phyloP scores from a whole-genome alignment of 2,888 invertebrate genomes.

The Campoplex capitator region DNA sequence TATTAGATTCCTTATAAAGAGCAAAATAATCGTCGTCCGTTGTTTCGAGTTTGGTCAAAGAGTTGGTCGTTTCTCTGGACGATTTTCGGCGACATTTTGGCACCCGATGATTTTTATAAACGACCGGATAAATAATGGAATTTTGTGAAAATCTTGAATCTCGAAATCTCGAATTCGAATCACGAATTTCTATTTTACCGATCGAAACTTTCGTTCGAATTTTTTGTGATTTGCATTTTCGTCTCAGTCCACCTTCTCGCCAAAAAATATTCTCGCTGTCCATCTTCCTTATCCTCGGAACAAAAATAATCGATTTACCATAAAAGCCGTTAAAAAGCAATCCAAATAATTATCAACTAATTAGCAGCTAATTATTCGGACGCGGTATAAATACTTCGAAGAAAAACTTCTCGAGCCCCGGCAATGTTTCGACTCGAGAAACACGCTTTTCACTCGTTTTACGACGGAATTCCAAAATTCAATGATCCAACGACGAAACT shows the following conservation, averaged over 20 bases:
- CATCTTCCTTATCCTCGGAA: conserved; percentile 51
- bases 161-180: conserved; percentile 19
- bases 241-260: conserved; percentile 60
- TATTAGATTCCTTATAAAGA: conserved; percentile 62
- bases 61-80: conserved; percentile 22
- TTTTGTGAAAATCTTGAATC: conserved; percentile 18
- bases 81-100: conserved; percentile 35
- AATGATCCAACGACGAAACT: conserved; percentile 68
- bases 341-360: not conserved
- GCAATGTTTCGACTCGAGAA: conserved; percentile 48
- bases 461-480: conserved; percentile 70
- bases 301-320: not conserved
- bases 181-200: conserved; percentile 22
- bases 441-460: conserved; percentile 65
- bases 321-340: not conserved
- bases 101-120: conserved; percentile 14
- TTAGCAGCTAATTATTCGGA: not conserved
- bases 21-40: conserved; percentile 67
- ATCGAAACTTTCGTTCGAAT: not conserved
- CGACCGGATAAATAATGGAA: conserved; percentile 9
- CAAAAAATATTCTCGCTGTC: conserved; percentile 69
- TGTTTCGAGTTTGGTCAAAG: conserved; percentile 36
- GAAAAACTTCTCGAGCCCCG: conserved; percentile 32
- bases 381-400: conserved; percentile 39
- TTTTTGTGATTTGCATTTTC: conserved; percentile 17